Base-by-base conservation (phyloP, 1,140 invertebrate genomes). In the Drosophila ercepeae region DNA sequence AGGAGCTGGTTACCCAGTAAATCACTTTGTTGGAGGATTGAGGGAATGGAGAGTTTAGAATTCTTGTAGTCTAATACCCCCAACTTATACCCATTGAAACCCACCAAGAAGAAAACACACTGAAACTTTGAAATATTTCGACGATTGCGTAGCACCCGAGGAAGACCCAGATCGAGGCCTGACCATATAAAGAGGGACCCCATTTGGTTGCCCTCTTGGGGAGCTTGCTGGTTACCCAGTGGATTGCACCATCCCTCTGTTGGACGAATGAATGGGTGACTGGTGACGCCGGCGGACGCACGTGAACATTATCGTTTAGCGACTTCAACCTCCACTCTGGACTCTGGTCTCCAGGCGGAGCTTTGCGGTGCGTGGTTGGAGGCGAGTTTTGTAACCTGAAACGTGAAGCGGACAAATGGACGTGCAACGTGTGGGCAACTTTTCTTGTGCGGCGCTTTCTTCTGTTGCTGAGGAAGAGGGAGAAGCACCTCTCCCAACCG, bases 351-450 rank as follows among this genome's bases (percentile, higher is more conserved):
- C 21, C 45, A 29, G 29, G 29, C 51, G 39, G 29, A 50, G 14
- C 46, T 42, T 18, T 11, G 32, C 8, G 27, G 18, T 27, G 32
- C 45, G 63, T 49, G 41, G 58, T 41, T 45, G 36, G 27, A 44
- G 63, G 29, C 59, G 64, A 42, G 48, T 75, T 84, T 83, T 71
- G 75, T 79, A 83, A 83, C 60, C 65, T 68, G 67, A 83, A 78
- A 75, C 78, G 75, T 63, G 63, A 83, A 78, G 65, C 78, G 78
- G 70, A 45, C 75, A 61, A 7, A 29, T 64, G 60, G 25, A 67
- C 60, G 63, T 67, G 46, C 63, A 67, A 67, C 63, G 73, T 81
- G 72, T 76, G 77, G 77, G 72, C 73, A 83, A 84, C 75, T 75
- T 71, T 79, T 58, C 70, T 69, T 57, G 69, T 46, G 25, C 44